These are phyloP conservation scores for Pontoporia blainvillei DNA, from an alignment of 2,113 vertebrate species.

Conservation along the genomic window DNA sequence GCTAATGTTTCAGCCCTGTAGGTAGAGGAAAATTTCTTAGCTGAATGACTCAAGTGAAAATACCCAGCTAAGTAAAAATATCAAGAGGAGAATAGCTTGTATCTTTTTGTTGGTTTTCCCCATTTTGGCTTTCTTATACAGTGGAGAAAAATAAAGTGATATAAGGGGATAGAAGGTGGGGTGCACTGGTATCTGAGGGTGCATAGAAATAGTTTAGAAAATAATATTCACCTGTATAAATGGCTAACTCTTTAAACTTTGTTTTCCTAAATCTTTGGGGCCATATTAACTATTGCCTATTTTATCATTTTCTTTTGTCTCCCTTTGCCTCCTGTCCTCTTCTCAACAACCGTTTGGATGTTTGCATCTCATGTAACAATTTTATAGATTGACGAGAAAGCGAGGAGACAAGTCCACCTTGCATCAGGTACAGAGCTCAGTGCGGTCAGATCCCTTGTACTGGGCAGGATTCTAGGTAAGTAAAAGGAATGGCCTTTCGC, in stretches of 20 bases:
- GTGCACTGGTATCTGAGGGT: not conserved
- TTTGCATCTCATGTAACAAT: not conserved
- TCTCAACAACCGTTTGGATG: not conserved
- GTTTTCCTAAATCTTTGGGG: not conserved
- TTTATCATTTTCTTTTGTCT: slow-evolving; percentile 1
- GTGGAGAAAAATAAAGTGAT: not conserved
- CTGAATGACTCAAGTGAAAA: slow-evolving; percentile 31
- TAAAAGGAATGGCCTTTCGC: not conserved
- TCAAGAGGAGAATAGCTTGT: not conserved
- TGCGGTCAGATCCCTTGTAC: slow-evolving; percentile 84
- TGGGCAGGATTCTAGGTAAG: slow-evolving; percentile 91
- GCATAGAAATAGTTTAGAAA: slow-evolving; percentile 13
- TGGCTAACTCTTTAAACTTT: not conserved
- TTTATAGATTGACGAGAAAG: slow-evolving; percentile 87
- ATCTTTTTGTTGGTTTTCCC: not conserved
- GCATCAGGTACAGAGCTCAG: slow-evolving; percentile 90
- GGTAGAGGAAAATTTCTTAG: not conserved
- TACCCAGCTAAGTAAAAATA: not conserved
- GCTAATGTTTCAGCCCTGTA: not conserved
- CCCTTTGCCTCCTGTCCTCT: not conserved
- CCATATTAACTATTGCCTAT: slow-evolving; percentile 10
- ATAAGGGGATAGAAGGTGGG: not conserved
- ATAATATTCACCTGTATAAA: not conserved
- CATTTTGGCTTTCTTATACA: not conserved
- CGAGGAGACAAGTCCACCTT: slow-evolving; percentile 85